phyloP scores from a whole-genome alignment of 2,797 vertebrate species.

The Graptemys geographica region DNA sequence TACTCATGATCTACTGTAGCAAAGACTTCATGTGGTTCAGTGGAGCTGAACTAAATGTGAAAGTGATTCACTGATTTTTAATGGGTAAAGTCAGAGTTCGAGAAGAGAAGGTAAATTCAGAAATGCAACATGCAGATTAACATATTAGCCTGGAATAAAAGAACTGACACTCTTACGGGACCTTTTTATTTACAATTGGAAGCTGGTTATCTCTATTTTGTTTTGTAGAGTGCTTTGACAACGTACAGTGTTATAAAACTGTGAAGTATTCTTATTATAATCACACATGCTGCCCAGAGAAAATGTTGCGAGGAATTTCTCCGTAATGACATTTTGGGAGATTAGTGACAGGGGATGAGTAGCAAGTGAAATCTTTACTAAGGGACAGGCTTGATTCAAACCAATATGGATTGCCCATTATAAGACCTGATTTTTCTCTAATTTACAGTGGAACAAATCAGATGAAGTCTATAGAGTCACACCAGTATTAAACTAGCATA shows the following conservation, averaged over 20 bases:
- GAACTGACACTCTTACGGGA: not conserved
- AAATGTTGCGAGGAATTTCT: constrained; percentile 25
- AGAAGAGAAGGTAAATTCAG: not conserved
- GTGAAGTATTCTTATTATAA: constrained; percentile 16
- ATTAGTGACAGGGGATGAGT: constrained; percentile 39
- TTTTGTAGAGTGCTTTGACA: not conserved
- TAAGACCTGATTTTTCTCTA: constrained; percentile 45
- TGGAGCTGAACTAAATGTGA: not conserved
- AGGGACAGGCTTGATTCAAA: constrained; percentile 50
- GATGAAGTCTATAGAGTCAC: constrained; percentile 24
- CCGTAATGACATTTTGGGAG: constrained; percentile 44
- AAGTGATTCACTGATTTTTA: not conserved
- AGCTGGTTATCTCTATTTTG: not conserved
- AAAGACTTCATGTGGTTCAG: not conserved
- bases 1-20: not conserved
- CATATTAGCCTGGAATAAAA: not conserved
- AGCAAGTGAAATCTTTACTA: constrained; percentile 47
- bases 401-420: constrained; percentile 40
- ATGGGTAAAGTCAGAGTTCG: not conserved
- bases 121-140: constrained; percentile 2
- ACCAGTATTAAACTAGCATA: not conserved
- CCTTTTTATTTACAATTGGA: not conserved
- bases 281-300: constrained; percentile 11
- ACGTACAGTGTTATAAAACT: constrained; percentile 1
- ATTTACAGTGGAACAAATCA: constrained; percentile 1